Evolutionary conservation across 2,113 vertebrate genomes (phyloP), one percentile per base, ranked within the genome.

Genomic region (Hyaena hyaena): DNA sequence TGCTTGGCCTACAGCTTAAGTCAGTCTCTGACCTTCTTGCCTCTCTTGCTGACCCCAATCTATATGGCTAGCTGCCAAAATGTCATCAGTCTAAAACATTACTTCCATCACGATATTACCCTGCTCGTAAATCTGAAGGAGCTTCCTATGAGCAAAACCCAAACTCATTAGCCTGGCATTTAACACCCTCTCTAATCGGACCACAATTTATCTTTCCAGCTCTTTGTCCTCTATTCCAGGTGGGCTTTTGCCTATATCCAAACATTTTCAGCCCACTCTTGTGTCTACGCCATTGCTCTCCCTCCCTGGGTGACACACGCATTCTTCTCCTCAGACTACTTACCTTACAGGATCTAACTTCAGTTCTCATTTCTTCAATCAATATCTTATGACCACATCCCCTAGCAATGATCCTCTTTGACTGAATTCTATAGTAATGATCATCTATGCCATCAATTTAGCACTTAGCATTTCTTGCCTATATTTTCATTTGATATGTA

Each of bases 111-210:
- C 21, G 66, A 77, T 82, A 93, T 93, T 95, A 81, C 39, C 23
- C n/a, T 81, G 31, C 50, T 48, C 39, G 28, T 96, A 96, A 97
- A 90, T 97, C 86, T 68, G 28, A 91, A 76, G 63, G 93, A 74
- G 84, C n/a, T 97, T 93, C 84, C 95, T 95, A 90, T 66, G 39
- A 96, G 87, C 77, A 85, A 96, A 95, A 48, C 69, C 85, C 69
- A 95, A 63, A 85, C 53, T 97, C 45, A 33, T 90, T 92, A 97
- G 35, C 43, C n/a, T 92, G 83, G 33, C 81, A 74, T 93, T 96
- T 93, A 97, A 66, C 93, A 48, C 45, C 76, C 53, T 92, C 53
- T 84, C 76, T 87, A 89, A 89, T 84, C 58, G 73, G 63, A 93
- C 71, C 84, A 95, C 43, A 95, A 77, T 88, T 81, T 84, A 66